A percentile compares a stretch with the other conserved stretches of the same genome.
Evolutionary conservation across 2,797 vertebrate species (phyloP).

Genomic region (Ceryle rudis): DNA sequence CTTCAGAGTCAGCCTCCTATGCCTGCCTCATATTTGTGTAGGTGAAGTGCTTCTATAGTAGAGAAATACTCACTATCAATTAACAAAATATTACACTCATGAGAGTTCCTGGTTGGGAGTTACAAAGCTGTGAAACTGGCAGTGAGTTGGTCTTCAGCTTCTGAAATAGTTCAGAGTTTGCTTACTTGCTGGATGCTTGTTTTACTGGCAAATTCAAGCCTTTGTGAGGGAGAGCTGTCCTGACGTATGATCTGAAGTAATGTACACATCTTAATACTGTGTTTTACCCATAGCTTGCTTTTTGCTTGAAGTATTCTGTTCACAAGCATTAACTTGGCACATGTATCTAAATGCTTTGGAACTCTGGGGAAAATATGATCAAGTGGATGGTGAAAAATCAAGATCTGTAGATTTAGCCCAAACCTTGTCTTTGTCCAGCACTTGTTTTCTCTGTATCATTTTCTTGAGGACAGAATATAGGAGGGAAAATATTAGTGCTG

Average conservation of each 20-base stretch:
- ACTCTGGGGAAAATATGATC: not conserved
- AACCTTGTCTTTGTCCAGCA: not conserved
- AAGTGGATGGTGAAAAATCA: not conserved
- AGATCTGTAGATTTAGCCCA: accelerated
- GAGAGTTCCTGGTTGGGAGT: not conserved
- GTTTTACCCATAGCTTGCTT: not conserved
- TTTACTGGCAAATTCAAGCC: not conserved
- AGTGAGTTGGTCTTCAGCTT: not conserved
- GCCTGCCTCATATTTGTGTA: not conserved
- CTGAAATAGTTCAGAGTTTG: not conserved
- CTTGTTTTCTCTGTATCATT: not conserved
- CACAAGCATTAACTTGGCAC: not conserved
- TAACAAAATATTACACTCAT: not conserved
- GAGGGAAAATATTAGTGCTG: not conserved
- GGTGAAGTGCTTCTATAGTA: not conserved
- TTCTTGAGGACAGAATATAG: not conserved
- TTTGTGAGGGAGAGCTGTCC: not conserved
- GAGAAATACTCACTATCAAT: not conserved
- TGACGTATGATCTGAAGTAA: not conserved
- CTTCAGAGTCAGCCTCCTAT: not conserved
- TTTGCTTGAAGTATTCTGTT: not conserved
- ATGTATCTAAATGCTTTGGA: not conserved
- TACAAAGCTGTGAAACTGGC: not conserved
- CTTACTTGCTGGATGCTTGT: not conserved
- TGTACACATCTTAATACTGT: not conserved